Base-by-base conservation (phyloP, 2,888 invertebrate species). In the Thereva unica region DNA sequence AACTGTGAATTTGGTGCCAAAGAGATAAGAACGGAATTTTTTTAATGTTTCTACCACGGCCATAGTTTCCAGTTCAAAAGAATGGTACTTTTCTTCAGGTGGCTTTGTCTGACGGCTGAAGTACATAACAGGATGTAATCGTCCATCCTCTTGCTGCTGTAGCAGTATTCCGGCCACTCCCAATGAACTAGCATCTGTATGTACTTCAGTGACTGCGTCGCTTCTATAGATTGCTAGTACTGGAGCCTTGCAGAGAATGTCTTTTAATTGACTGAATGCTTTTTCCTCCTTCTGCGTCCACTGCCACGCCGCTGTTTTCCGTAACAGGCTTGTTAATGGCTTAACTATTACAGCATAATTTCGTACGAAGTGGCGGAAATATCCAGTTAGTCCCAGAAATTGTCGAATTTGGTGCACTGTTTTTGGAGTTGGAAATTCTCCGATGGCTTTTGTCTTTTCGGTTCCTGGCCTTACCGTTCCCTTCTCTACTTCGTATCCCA, bases 21-120 rank as follows among this genome's bases (percentile, higher is more conserved):
- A 9, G 2, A 69, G 53, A 52, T 67, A 67, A 0, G 55, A 5
- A 1, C 65, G 53, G 42, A 69, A 69, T 23, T 65, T 55, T 4
- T 65, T 65, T 38, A 65, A 34, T 34, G 65, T 5, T 45, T 65
- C 65, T 6, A 65, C 65, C 69, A 76, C 75, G 0, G 76, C 76
- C 0, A 78, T 63, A 0, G 75, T 75, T 59, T 77, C 72, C 0
- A 78, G 69, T 52, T 78, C 75, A 61, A 76, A 77, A 44, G 72
- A 73, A 54, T 75, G 74, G 64, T 73, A 76, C 6, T 71, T 53
- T 8, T 64, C 63, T 64, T 73, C 76, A 34, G 74, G 73, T 2
- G 57, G 64, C 45, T 64, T 70, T 0, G 75, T 75, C 8, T 74
- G 73, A n/a, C 73, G 50, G 52, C 76, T 76, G 56, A 68, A 76